Percentiles rank a stretch among this genome's conserved stretches.
Conservation (phyloP, 1,140 invertebrate genomes). For the Drosophila asahinai region DNA sequence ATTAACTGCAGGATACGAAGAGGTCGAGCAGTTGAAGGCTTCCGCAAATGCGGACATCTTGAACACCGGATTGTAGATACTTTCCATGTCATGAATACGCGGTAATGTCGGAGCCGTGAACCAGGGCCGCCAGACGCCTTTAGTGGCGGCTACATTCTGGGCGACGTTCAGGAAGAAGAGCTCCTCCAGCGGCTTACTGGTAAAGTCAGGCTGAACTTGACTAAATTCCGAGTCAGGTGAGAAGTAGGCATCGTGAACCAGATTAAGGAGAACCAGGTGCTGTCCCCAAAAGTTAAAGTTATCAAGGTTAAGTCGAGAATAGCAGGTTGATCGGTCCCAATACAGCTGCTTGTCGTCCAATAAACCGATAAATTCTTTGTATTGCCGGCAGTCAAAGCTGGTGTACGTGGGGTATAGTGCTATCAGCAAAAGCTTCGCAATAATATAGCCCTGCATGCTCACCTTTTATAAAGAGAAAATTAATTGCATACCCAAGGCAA, state of each 20-base stretch:
- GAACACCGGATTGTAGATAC: background rate
- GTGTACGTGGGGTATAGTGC: background rate
- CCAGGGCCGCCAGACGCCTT: background rate
- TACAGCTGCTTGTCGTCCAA: background rate
- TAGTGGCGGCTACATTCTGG: background rate
- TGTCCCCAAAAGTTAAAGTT: background rate
- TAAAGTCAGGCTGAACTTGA: background rate
- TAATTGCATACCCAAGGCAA: no score
- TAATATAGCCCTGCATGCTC: background rate
- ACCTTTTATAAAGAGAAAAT: background rate
- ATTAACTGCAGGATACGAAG: background rate
- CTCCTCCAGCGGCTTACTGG: background rate
- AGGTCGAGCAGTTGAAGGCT: background rate
- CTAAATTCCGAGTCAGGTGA: background rate
- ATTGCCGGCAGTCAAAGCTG: background rate
- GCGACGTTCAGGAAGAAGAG: background rate
- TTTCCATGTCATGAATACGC: background rate
- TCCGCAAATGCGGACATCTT: background rate
- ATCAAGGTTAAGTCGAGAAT: background rate
- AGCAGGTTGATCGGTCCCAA: background rate
- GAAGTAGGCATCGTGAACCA: conserved; percentile 9
- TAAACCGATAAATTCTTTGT: background rate
- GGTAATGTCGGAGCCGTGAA: background rate
- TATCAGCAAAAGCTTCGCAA: background rate
- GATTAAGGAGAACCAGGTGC: background rate